Evolutionary conservation across 1,140 invertebrate species (phyloP), one percentile per base, ranked within the genome.

Genomic region (Xylocopa sonorina): DNA sequence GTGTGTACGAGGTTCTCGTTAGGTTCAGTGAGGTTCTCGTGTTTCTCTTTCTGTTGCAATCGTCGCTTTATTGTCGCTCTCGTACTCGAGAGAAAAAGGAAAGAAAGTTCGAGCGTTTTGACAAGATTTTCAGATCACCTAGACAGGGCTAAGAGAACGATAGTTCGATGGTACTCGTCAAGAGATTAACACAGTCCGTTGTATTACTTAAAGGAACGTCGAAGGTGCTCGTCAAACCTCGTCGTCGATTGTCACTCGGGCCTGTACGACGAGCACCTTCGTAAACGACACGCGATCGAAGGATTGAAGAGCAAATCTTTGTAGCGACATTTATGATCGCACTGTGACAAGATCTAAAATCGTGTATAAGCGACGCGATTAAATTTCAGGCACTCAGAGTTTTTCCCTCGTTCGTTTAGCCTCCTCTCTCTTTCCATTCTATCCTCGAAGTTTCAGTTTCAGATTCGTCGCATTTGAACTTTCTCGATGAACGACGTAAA

Each of bases 31-130:
- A 81, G 55, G 14, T 84, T 84, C 76, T 84, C 67, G 58, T 82
- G 69, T 87, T 72, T 14, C 16, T 67, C 16, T 51, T 67, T 16
- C 21, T 50, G 88, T 76, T 43, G 80, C 51, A 88, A 75, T 80
- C 48, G 64, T 86, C 81, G 71, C 78, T 89, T 89, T 89, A 89
- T 89, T 89, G 78, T 87, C 81, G 75, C 41, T 80, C 71, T 78
- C 73, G 55, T 74, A 67, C 27, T 72, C 41, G 60, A 46, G 27
- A 38, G 38, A 43, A 50, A 66, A 38, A 21, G 29, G 38, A 43
- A 50, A 66, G 32, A 62, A 29, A 74, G 29, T 57, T 64, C 27
- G 51, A 43, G 21, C 38, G 48, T 67, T 34, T 81, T 75, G 67
- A 85, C 74, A 85, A 85, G 48, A 55, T 24, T 75, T 78, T 43